Evolutionary conservation across 2,888 invertebrate genomes (phyloP).

Genomic region (Philhelius pedissequus): DNA sequence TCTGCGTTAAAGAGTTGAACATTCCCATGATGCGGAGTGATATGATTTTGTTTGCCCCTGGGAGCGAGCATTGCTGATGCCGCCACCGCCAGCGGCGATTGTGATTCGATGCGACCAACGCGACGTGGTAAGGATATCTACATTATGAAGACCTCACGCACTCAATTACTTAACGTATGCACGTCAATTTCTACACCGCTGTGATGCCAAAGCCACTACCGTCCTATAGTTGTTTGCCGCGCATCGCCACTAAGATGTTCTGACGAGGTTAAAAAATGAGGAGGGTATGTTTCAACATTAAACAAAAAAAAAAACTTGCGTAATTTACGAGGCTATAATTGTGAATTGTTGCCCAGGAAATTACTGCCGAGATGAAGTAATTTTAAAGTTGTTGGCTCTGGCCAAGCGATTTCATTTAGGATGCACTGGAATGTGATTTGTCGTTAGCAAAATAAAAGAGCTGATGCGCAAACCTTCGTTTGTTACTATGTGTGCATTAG

Average conservation of each 20-base stretch:
- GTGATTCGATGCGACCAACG: not conserved
- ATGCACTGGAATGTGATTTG: slow-evolving; percentile 57
- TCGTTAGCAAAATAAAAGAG: slow-evolving; percentile 43
- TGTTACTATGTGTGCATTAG: not conserved
- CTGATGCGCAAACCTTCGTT: slow-evolving; percentile 23
- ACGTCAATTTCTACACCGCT: slow-evolving; percentile 33
- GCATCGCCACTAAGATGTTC: not conserved
- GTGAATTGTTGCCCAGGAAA: slow-evolving; percentile 67
- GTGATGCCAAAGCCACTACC: not conserved
- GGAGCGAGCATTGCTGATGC: not conserved
- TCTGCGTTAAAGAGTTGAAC: slow-evolving; percentile 54
- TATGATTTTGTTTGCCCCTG: slow-evolving; percentile 59
- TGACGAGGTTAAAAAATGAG: not conserved
- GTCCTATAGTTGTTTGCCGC: not conserved
- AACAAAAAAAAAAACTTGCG: slow-evolving; percentile 38
- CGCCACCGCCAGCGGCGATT: slow-evolving; percentile 31
- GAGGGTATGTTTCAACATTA: not conserved
- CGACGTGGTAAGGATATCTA: slow-evolving; percentile 53
- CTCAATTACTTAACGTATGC: slow-evolving; percentile 66
- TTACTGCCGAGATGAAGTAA: slow-evolving; percentile 61
- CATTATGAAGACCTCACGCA: slow-evolving; percentile 69
- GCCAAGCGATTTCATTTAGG: slow-evolving; percentile 29
- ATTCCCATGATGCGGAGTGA: slow-evolving; percentile 45
- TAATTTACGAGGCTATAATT: slow-evolving; percentile 64
- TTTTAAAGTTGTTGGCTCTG: slow-evolving; percentile 15